Evolutionary conservation across 2,888 invertebrate genomes (phyloP).

Genomic region (Auanema sp.): DNA sequence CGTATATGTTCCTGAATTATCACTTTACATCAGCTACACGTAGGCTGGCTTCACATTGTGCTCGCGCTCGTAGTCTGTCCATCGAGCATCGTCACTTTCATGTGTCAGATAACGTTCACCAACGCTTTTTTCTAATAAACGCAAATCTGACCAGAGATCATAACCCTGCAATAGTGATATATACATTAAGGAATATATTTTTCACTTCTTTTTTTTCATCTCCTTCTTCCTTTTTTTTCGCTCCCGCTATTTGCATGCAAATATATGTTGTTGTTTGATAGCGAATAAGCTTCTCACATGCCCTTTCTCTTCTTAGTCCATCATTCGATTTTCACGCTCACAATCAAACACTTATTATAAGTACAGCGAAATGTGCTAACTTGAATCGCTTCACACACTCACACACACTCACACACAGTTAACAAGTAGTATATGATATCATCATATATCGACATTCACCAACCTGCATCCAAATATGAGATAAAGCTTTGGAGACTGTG

Average conservation of each 20-base stretch:
- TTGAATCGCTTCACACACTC: neutral
- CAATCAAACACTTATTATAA: neutral
- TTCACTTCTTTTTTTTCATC: too few species aligned
- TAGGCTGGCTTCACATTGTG: slow-evolving; percentile 64
- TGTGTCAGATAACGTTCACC: slow-evolving; percentile 84
- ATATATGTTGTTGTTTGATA: too few species aligned
- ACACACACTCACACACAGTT: too few species aligned
- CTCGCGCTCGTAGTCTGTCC: slow-evolving; percentile 73
- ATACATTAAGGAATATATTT: too few species aligned
- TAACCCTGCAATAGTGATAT: slow-evolving; percentile 72
- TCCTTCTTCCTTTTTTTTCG: too few species aligned
- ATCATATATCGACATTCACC: neutral
- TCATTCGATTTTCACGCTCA: neutral
- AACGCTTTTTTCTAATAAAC: slow-evolving; percentile 80
- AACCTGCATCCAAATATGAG: slow-evolving; percentile 93
- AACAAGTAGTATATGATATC: neutral
- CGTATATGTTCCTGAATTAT: too few species aligned
- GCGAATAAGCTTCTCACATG: too few species aligned
- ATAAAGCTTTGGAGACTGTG: slow-evolving; percentile 81
- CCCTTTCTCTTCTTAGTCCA: too few species aligned
- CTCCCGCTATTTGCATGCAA: too few species aligned
- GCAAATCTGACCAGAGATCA: slow-evolving; percentile 90
- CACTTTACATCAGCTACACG: slow-evolving; percentile 22
- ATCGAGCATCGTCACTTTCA: slow-evolving; percentile 88
- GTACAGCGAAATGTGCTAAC: neutral